These are phyloP conservation scores for Zygogramma bicolorata DNA, from an alignment of 2,888 invertebrate genomes.

Conservation along the genomic window DNA sequence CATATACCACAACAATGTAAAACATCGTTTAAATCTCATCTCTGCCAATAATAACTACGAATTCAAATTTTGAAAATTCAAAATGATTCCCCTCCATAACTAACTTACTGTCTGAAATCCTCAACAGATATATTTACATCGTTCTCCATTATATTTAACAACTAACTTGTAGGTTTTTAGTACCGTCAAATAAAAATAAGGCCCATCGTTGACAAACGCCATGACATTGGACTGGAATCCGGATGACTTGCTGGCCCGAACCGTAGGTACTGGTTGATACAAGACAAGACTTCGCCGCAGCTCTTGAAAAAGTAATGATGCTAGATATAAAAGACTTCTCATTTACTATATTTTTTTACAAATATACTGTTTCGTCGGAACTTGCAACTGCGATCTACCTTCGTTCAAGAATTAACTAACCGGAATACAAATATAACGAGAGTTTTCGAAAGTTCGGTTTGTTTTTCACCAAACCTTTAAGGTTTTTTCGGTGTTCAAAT, in stretches of 20 bases:
- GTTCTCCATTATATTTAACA: conserved; percentile 27
- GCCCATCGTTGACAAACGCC: conserved; percentile 56
- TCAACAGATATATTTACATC: neutral
- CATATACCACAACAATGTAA: no score
- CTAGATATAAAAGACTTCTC: conserved; percentile 62
- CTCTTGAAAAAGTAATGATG: conserved; percentile 62
- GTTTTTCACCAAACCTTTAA: no score
- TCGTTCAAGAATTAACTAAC: no score
- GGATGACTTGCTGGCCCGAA: conserved; percentile 14
- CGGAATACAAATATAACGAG: neutral
- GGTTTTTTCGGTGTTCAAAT: no score
- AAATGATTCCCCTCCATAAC: no score
- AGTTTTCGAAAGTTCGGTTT: no score
- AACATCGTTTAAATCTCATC: no score
- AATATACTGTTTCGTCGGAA: neutral
- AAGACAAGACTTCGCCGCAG: conserved; percentile 47
- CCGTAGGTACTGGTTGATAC: conserved; percentile 31
- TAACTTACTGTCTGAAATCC: neutral
- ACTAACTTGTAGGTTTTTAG: conserved; percentile 60
- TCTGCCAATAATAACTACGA: no score
- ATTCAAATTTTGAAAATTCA: neutral
- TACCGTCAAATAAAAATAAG: conserved; percentile 65
- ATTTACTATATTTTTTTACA: conserved; percentile 40
- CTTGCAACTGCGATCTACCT: neutral
- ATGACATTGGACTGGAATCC: conserved; percentile 22